Base-by-base conservation (phyloP, 1,140 invertebrate species). In the Phthorimaea operculella region DNA sequence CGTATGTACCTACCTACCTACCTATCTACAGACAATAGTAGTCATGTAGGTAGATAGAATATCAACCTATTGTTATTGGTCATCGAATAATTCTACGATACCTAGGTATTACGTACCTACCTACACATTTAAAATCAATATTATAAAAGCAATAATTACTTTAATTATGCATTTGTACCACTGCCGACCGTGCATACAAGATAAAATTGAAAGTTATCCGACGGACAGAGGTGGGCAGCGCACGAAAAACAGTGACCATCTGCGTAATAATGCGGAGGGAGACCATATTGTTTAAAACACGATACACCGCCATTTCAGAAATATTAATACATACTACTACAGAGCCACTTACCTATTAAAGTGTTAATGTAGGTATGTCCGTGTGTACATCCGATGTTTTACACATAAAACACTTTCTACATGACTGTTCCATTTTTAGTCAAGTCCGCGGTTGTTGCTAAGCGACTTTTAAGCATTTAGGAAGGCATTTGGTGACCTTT, bases 391-490 rank as follows among this genome's bases (percentile, higher is more conserved):
- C 74, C 64, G 70, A 76, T 79, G 71, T 77, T 81, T 72, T 56
- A 63, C 67, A 74, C 66, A 72, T 59, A 71, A 79, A 71, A 79
- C 67, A 84, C 81, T 84, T 84, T 85, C 80, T 83, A 81, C 70
- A 59, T 64, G 76, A 74, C 68, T 59, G 74, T 81, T 81, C 83
- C 80, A 80, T 80, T 83, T 82, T 79, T 79, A 82, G 75, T 75
- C 45, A 71, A 73, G 61, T 72, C 63, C 70, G 71, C 64, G 63
- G 52, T 55, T 54, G 76, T 80, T 83, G 72, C 74, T 57, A 79
- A 70, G 70, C 66, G 67, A 68, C 72, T 60, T 59, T 51, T 58
- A 51, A 49, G 60, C 72, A 60, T 59, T 51, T 58, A 51, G 51
- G 60, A 55, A 63, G 60, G 57, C 61, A 64, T 58, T 57, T 51